Evolutionary conservation across 2,113 vertebrate genomes (phyloP).

Genomic region (Semicossyphus pulcher): DNA sequence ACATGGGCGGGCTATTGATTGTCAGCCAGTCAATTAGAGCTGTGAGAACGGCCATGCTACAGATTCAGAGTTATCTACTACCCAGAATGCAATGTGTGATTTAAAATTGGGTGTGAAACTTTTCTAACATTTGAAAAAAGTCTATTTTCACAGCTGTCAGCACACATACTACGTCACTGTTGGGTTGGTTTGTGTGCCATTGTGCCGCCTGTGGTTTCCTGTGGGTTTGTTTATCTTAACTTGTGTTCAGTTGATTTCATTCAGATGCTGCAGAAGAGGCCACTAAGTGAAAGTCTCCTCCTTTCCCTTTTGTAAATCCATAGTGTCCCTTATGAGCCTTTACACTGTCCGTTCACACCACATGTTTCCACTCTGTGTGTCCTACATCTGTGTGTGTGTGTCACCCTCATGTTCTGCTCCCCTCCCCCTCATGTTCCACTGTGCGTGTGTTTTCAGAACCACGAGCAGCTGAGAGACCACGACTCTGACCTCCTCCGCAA

Average conservation of each 20-base stretch:
- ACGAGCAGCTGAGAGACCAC: conserved; percentile 91
- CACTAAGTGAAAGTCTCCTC: conserved; percentile 37
- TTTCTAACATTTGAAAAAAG: not conserved
- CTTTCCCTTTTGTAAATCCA: conserved; percentile 49
- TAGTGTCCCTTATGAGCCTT: conserved; percentile 59
- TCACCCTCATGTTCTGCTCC: not conserved
- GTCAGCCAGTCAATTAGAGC: conserved; percentile 40
- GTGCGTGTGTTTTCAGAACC: conserved; percentile 85
- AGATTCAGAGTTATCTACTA: conserved; percentile 6
- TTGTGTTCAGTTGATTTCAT: not conserved
- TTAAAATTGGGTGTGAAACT: not conserved
- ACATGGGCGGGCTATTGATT: conserved; percentile 50
- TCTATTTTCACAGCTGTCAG: not conserved
- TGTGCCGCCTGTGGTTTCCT: conserved; percentile 25
- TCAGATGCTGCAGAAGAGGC: not conserved
- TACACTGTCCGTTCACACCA: conserved; percentile 23
- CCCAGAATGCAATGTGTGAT: conserved; percentile 4
- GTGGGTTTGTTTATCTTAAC: not conserved
- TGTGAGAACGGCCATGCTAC: conserved; percentile 5
- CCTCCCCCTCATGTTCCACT: conserved; percentile 52
- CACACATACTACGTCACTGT: not conserved
- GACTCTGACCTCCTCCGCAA: conserved; percentile 93
- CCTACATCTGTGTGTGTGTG: conserved; percentile 28
- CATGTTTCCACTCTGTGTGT: not conserved
- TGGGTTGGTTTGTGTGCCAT: not conserved